Evolutionary conservation across 1,140 invertebrate genomes (phyloP).

Genomic region (Dinoponera quadriceps): DNA sequence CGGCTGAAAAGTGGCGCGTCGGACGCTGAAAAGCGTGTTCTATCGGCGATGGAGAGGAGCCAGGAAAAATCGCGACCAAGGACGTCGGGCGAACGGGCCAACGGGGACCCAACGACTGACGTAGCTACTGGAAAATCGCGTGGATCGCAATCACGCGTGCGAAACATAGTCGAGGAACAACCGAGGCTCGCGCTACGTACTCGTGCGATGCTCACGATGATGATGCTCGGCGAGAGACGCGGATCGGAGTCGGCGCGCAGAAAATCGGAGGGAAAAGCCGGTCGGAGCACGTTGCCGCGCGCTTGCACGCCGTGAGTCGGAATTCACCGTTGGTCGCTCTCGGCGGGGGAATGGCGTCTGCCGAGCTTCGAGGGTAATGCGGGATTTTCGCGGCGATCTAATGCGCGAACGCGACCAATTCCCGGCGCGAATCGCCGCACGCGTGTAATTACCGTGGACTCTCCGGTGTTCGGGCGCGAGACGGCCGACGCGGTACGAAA

Average conservation of each 20-base stretch:
- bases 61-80: background rate
- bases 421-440: background rate
- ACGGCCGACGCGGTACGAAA: conserved; percentile 85
- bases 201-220: background rate
- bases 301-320: background rate
- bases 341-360: conserved; percentile 84
- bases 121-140: conserved; percentile 20
- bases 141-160: conserved; percentile 35
- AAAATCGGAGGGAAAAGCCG: conserved; percentile 45
- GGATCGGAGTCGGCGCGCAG: background rate
- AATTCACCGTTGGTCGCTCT: conserved; percentile 42
- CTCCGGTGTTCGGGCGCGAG: conserved; percentile 51
- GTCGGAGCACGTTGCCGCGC: conserved; percentile 18
- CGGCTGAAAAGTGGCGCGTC: background rate
- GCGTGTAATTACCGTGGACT: background rate
- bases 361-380: conserved; percentile 72
- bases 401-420: background rate
- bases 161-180: conserved; percentile 57
- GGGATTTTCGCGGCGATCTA: conserved; percentile 40
- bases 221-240: background rate
- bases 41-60: background rate
- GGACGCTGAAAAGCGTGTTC: background rate
- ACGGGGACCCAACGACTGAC: background rate
- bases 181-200: no score
- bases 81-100: background rate